Evolutionary conservation across 2,797 vertebrate species (phyloP), one percentile per base, ranked within the genome.

Genomic region (Leptatherina wallacei): DNA sequence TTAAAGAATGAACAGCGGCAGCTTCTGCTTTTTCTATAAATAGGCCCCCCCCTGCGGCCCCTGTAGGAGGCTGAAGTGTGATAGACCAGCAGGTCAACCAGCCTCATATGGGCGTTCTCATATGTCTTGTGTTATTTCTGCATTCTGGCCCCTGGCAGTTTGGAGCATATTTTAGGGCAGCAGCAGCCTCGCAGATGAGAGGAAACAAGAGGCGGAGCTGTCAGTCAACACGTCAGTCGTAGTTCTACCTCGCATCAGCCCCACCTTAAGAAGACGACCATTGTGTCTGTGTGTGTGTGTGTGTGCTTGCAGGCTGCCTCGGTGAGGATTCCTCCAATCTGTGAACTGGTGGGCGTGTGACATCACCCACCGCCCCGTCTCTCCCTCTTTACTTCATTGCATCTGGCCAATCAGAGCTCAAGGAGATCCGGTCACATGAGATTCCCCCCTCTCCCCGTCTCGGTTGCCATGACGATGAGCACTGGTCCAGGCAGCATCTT

Each of bases 401-500:
- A 4, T 80, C 81, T 62, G 78, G 68, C 91, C 89, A 93, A 91
- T 92, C 88, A 11, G 71, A 9, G 2, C 3, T 27, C 61, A 36
- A 77, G 75, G 70, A 86, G 65, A 76, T 16, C 64, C 18, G 38
- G 87, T 94, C 92, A 94, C 80, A 77, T 94, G 91, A 88, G 62
- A 73, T 69, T 58, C 71, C 82, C 78, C 81, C 69, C 67, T n/a
- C 72, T 61, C 75, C 67, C 59, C 63, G 79, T 84, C 77, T 89
- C 32, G 79, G 95, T 95, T 92, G 80, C 95, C 92, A 94, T 93
- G 93, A 89, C 91, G 87, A 95, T 84, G 77, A 85, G 85, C 88
- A 75, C 80, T 82, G 93, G 94, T 94, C 91, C 94, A 93, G 92
- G 90, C 94, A 94, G 93, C 93, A 94, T 94, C 93, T 94, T 86